A percentile compares a stretch with the other conserved stretches of the same genome.
These are phyloP conservation scores for Ctenochaetus hawaiiensis DNA, from an alignment of 2,797 vertebrate genomes.

Conservation along the genomic window DNA sequence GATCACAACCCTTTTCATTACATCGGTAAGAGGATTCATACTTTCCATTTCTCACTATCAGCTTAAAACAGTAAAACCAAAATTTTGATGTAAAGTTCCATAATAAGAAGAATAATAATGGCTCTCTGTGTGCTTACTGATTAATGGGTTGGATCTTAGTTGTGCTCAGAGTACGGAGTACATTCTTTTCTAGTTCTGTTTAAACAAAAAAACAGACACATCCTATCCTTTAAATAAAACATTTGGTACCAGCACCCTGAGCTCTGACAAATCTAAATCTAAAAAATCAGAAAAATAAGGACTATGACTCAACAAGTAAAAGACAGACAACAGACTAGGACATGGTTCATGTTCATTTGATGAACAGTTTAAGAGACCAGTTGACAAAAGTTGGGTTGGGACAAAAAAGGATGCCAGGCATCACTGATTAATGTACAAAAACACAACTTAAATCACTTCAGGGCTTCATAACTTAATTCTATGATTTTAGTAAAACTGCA, in stretches of 20 bases:
- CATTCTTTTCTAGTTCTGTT: slow-evolving; percentile 21
- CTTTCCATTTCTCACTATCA: slow-evolving; percentile 81
- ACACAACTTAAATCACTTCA: too few relatives aligned
- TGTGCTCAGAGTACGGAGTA: slow-evolving; percentile 41
- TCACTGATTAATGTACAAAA: too few relatives aligned
- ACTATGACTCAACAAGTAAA: too few relatives aligned
- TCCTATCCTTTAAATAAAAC: slow-evolving; percentile 31
- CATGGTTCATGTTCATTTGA: not conserved
- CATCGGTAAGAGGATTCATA: slow-evolving; percentile 75
- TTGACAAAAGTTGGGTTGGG: too few relatives aligned
- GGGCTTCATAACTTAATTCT: too few relatives aligned
- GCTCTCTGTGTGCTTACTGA: slow-evolving; percentile 73
- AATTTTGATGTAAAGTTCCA: slow-evolving; percentile 85
- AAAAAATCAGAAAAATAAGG: not conserved
- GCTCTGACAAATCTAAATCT: slow-evolving; percentile 5
- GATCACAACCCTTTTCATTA: slow-evolving; percentile 87
- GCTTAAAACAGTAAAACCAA: slow-evolving; percentile 81
- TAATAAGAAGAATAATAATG: slow-evolving; percentile 87
- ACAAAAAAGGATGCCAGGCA: too few relatives aligned
- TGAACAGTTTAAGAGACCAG: too few relatives aligned
- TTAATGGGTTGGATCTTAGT: slow-evolving; percentile 81
- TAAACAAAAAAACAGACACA: slow-evolving; percentile 38
- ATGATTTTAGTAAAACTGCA: too few relatives aligned
- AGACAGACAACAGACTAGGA: not conserved
- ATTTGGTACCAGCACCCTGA: not conserved